These are phyloP conservation scores for Symphodus melops DNA, from an alignment of 2,113 vertebrate species.

Conservation along the genomic window DNA sequence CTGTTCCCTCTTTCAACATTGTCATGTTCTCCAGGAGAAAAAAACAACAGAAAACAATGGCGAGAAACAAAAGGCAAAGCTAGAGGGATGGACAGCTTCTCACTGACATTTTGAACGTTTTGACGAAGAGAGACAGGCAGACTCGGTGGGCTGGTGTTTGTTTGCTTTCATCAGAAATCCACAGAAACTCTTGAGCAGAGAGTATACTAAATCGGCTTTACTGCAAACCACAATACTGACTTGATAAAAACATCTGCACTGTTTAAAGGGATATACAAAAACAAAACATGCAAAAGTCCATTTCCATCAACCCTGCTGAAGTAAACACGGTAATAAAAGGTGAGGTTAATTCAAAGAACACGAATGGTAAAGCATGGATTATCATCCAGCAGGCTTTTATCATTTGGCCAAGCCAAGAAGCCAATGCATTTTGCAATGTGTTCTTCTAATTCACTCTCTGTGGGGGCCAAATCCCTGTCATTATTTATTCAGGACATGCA, in stretches of 20 bases:
- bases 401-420: constrained; percentile 13
- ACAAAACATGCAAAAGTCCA: neutral
- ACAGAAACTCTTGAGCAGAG: neutral
- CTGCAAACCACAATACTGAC: neutral
- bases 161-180: constrained; percentile 27
- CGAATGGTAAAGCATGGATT: constrained; percentile 17
- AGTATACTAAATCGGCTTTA: neutral
- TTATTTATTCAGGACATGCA: constrained; percentile 46
- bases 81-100: constrained; percentile 61
- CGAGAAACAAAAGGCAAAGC: constrained; percentile 39
- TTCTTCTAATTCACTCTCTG: constrained; percentile 37
- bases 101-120: constrained; percentile 47
- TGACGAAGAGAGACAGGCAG: constrained; percentile 36
- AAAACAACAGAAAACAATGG: constrained; percentile 33
- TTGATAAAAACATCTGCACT: neutral
- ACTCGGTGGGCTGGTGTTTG: constrained; percentile 37
- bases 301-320: neutral
- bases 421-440: constrained; percentile 3
- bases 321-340: constrained; percentile 4
- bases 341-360: constrained; percentile 12
- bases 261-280: neutral
- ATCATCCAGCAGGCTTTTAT: neutral
- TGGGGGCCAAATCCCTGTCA: constrained; percentile 30
- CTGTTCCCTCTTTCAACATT: constrained; percentile 60
- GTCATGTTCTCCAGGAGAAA: constrained; percentile 49